Conservation (phyloP, 2,113 vertebrate species). For the Eulacestoma nigropectus region DNA sequence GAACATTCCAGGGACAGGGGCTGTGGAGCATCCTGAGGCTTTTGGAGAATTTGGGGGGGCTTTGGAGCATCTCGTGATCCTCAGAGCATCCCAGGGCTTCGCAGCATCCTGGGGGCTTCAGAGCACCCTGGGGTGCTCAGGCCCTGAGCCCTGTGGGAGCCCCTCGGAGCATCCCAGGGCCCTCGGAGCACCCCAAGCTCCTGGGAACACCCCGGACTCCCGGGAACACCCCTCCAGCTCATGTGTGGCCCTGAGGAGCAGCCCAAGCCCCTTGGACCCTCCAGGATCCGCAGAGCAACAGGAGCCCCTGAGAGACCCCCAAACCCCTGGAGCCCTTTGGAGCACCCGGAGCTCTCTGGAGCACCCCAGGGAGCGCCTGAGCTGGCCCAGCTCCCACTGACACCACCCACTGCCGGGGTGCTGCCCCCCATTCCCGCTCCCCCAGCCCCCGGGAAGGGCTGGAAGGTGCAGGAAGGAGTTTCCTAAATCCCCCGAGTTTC, state of each 20-base stretch:
- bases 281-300: background rate
- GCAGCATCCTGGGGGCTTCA: background rate
- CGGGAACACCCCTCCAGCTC: background rate
- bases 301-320: background rate
- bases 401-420: background rate
- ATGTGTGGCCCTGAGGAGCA: fast-evolving
- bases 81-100: fast-evolving
- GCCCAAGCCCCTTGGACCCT: background rate
- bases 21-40: background rate
- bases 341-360: background rate
- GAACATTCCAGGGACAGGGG: no score
- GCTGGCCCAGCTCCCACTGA: background rate
- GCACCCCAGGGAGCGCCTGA: background rate
- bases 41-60: background rate
- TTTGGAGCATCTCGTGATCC: background rate
- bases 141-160: background rate
- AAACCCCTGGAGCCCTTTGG: background rate
- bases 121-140: background rate
- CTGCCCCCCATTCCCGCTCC: background rate
- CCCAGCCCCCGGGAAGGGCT: background rate
- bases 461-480: background rate
- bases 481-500: background rate
- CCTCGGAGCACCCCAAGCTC: background rate
- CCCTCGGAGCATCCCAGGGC: background rate
- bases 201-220: background rate